Percentiles rank a stretch among this genome's conserved stretches.
Evolutionary conservation across 2,797 vertebrate species (phyloP).

Genomic region (Scarus forsteni): DNA sequence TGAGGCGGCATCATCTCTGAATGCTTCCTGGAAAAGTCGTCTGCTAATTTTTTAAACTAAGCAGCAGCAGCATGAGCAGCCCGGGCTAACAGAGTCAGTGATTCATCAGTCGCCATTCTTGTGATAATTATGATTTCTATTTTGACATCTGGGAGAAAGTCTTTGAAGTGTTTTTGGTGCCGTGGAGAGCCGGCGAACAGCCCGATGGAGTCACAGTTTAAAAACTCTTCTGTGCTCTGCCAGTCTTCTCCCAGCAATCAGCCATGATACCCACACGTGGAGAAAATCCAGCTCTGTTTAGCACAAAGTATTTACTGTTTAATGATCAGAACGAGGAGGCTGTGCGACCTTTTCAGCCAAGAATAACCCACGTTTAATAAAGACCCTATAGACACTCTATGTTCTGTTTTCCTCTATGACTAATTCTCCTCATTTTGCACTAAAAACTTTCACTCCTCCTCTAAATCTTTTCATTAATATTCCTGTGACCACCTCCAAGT

Average conservation of each 20-base stretch:
- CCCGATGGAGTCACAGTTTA: slow-evolving; percentile 44
- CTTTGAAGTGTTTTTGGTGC: slow-evolving; percentile 61
- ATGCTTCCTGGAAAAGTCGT: slow-evolving; percentile 39
- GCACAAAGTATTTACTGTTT: slow-evolving; percentile 21
- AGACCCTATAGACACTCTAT: neutral
- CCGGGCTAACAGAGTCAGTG: slow-evolving; percentile 42
- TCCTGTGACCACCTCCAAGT: slow-evolving; percentile 15
- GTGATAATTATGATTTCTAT: slow-evolving; percentile 69
- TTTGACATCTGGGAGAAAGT: slow-evolving; percentile 61
- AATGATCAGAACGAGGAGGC: neutral
- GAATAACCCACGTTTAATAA: neutral
- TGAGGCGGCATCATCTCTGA: slow-evolving; percentile 23
- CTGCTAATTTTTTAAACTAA: slow-evolving; percentile 47
- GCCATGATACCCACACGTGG: slow-evolving; percentile 48
- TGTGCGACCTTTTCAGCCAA: slow-evolving; percentile 3
- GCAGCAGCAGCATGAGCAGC: slow-evolving; percentile 41
- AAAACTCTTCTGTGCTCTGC: slow-evolving; percentile 35
- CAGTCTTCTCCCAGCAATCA: slow-evolving; percentile 46
- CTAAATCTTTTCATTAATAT: slow-evolving; percentile 9
- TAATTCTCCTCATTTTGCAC: slow-evolving; percentile 11
- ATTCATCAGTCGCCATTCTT: slow-evolving; percentile 70
- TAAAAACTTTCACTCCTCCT: neutral
- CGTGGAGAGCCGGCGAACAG: slow-evolving; percentile 40
- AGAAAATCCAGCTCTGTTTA: slow-evolving; percentile 16
- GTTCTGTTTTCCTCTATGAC: neutral